Evolutionary conservation across 1,140 invertebrate species (phyloP), one percentile per base, ranked within the genome.

Genomic region (Nebria ingens): DNA sequence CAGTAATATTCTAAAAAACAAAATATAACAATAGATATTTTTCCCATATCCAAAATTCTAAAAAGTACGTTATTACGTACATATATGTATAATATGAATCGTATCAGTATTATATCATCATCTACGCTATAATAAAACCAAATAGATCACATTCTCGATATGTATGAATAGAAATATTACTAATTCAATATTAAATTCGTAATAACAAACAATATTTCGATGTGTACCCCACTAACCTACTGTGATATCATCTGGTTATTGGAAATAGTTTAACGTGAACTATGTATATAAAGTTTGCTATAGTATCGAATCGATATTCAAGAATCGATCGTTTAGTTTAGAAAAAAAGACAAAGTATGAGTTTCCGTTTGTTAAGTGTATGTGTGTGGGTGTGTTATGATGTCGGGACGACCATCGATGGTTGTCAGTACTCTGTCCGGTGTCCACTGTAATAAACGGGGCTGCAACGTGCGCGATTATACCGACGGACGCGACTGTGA

Each of bases 341-440:
- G n/a, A n/a, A n/a, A n/a, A 45, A 45, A 17, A 45, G 40, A 45
- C 40, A 45, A 12, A 34, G 25, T n/a, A 34, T 34, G 25, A n/a
- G n/a, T n/a, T 34, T 34, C 25, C 25, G 25, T 34, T 34, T 34
- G 25, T 34, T n/a, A n/a, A n/a, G n/a, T n/a, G n/a, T n/a, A n/a
- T n/a, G n/a, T n/a, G n/a, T n/a, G n/a, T n/a, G n/a, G n/a, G n/a
- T n/a, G 6, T 34, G 25, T 34, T 34, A n/a, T 34, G 25, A 34
- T 34, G 25, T 34, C 6, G 25, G 25, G n/a, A 34, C 25, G 25
- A 34, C n/a, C n/a, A 9, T 9, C 25, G 6, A n/a, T 6, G 6
- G 17, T 17, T 45, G 6, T 45, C 40, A 6, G 40, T 34, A n/a
- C 3, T 9, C 17, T 45, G 40, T 45, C 9, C 6, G 40, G 9